A percentile compares a stretch with the other conserved stretches of the same genome.
These are phyloP conservation scores for Pterocles gutturalis DNA, from an alignment of 2,113 vertebrate species.

Conservation along the genomic window DNA sequence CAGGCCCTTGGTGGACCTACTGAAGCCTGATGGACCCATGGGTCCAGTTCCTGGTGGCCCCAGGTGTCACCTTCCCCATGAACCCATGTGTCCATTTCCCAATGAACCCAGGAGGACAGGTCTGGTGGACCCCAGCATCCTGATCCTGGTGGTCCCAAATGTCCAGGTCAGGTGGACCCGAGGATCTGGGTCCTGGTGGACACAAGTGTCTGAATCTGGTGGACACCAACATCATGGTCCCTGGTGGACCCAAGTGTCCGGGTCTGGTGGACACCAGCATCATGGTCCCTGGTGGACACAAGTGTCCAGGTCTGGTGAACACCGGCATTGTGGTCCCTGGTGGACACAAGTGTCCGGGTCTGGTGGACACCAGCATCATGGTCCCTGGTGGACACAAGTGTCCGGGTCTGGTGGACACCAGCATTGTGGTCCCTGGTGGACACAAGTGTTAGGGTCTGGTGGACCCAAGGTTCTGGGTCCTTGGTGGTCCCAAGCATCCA, in stretches of 20 bases:
- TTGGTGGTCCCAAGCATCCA: too few species aligned
- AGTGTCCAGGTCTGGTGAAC: too few species aligned
- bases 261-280: background rate
- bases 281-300: background rate
- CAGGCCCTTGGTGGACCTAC: background rate
- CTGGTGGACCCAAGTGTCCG: background rate
- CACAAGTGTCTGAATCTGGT: too few species aligned
- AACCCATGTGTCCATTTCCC: background rate
- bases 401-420: background rate
- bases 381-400: background rate
- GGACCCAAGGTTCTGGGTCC: accelerated
- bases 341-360: background rate
- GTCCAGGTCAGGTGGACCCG: too few species aligned
- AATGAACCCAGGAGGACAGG: too few species aligned
- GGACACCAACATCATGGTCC: too few species aligned
- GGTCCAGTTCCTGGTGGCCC: too few species aligned
- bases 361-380: background rate
- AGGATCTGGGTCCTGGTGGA: too few species aligned
- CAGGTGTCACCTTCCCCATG: background rate
- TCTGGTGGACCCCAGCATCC: too few species aligned
- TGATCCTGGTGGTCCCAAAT: background rate
- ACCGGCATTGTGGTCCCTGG: too few species aligned
- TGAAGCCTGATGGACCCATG: background rate
- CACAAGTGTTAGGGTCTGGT: background rate
- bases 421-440: accelerated